Conservation (phyloP, 53 echinoderm and acorn worm species). For the Hippasteria phrygiana region DNA sequence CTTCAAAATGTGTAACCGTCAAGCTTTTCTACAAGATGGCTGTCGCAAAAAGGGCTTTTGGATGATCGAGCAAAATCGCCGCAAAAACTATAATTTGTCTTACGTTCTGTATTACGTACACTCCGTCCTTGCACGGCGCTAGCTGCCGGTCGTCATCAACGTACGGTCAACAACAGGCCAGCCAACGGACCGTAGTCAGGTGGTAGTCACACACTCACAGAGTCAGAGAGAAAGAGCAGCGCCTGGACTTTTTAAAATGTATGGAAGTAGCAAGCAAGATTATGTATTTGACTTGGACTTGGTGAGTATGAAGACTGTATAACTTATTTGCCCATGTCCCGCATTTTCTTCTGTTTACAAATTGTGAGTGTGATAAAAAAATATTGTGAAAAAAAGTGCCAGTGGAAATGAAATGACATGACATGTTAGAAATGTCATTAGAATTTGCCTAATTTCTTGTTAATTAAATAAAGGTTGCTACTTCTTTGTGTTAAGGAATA, state of each 20-base stretch:
- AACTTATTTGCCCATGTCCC: too few species aligned
- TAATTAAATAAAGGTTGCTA: too few species aligned
- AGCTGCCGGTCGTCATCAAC: too few species aligned
- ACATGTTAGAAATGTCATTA: too few species aligned
- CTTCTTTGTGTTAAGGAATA: too few species aligned
- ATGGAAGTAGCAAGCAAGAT: constrained; percentile 50
- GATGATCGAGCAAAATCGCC: neutral
- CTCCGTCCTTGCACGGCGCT: too few species aligned
- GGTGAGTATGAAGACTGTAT: constrained; percentile 44
- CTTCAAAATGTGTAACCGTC: constrained; percentile 2
- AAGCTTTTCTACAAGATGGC: neutral
- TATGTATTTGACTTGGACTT: constrained; percentile 70
- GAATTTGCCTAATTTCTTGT: too few species aligned
- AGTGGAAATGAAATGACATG: too few species aligned
- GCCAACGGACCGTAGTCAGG: too few species aligned
- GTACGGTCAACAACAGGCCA: too few species aligned
- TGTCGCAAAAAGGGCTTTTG: constrained; percentile 28
- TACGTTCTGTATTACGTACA: too few species aligned
- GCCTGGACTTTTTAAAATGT: constrained; percentile 27
- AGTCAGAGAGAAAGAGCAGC: neutral
- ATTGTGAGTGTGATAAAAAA: neutral
- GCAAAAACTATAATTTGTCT: too few species aligned
- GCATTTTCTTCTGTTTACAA: neutral
- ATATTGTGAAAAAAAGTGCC: neutral
- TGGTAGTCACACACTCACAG: neutral